Conservation (phyloP, 2,797 vertebrate genomes). For the Meda fulgida region DNA sequence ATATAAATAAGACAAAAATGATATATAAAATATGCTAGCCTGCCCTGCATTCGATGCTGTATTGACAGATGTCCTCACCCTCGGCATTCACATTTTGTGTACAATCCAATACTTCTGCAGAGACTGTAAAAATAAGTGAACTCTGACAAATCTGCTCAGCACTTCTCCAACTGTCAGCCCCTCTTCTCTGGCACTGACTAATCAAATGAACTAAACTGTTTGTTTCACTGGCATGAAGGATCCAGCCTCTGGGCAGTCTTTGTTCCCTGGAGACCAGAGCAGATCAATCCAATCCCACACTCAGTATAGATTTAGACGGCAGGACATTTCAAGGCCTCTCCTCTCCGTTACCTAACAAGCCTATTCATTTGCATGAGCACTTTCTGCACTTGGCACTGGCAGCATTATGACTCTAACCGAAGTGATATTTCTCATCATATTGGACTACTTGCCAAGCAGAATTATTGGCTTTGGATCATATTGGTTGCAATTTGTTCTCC, state of each 20-base stretch:
- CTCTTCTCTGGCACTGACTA: constrained; percentile 22
- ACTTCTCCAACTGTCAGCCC: constrained; percentile 31
- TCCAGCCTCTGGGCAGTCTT: constrained; percentile 19
- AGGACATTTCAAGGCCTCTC: constrained; percentile 37
- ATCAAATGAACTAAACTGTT: constrained; percentile 45
- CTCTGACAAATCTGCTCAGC: constrained; percentile 40
- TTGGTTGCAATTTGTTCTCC: constrained; percentile 30
- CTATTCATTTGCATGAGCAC: constrained; percentile 51
- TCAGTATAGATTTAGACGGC: constrained; percentile 43
- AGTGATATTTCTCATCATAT: constrained; percentile 25
- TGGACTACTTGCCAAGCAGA: constrained; percentile 10
- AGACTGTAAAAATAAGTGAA: constrained; percentile 20
- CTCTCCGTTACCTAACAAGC: constrained; percentile 41
- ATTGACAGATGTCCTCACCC: constrained; percentile 10
- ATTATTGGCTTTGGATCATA: constrained; percentile 46
- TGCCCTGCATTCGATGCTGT: neutral
- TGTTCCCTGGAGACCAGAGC: constrained; percentile 19
- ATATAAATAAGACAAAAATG: too few species aligned
- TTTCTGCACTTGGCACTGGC: constrained; percentile 34
- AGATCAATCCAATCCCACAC: constrained; percentile 43
- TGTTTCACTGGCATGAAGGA: constrained; percentile 38
- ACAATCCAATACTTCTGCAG: neutral
- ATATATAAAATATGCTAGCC: neutral
- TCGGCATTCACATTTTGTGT: neutral
- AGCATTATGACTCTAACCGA: constrained; percentile 29